Percentiles rank a stretch among this genome's conserved stretches.
phyloP scores from a whole-genome alignment of 2,797 vertebrate species.

The Falco novaeseelandiae region DNA sequence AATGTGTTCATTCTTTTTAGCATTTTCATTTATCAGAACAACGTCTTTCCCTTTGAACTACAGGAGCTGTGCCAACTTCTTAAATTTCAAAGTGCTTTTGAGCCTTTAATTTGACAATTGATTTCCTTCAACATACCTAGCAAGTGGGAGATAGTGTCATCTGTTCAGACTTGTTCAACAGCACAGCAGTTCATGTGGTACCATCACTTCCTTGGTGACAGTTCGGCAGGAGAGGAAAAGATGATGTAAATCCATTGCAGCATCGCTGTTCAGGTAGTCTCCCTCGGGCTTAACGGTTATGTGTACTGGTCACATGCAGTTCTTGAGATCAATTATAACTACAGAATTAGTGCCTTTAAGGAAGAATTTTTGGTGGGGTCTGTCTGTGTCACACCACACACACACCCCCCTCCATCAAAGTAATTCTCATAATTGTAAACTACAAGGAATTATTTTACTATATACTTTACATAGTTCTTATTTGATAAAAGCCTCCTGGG shows the following conservation, averaged over 20 bases:
- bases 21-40: background rate
- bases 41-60: background rate
- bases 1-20: background rate
- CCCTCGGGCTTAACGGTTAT: background rate
- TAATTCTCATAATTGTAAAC: background rate
- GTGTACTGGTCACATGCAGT: rapidly evolving
- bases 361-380: background rate
- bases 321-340: background rate
- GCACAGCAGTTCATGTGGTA: rapidly evolving
- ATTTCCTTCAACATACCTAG: background rate
- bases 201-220: background rate
- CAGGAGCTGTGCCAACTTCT: background rate
- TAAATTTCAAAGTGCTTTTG: background rate
- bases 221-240: background rate
- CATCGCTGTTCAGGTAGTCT: rapidly evolving
- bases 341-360: background rate
- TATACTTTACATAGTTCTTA: background rate
- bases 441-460: background rate
- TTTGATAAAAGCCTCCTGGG: background rate
- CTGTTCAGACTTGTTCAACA: background rate
- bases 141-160: background rate
- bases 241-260: background rate
- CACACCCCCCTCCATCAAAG: background rate
- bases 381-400: no score
- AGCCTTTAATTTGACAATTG: background rate